Evolutionary conservation across 2,113 vertebrate genomes (phyloP).

Genomic region (Willisornis vidua): DNA sequence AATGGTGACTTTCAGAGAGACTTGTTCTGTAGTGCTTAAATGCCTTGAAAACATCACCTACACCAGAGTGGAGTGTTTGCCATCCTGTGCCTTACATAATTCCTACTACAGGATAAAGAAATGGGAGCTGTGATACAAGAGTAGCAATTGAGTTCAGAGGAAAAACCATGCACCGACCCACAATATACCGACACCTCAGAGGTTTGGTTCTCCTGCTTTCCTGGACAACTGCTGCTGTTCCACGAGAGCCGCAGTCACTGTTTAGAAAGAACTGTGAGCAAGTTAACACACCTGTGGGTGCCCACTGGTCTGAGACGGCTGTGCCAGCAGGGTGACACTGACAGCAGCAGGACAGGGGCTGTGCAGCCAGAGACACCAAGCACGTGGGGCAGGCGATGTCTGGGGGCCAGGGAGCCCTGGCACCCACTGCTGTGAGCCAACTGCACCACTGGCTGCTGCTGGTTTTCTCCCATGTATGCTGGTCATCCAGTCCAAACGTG

Average conservation of each 20-base stretch:
- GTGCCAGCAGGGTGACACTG: neutral
- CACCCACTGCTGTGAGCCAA: neutral
- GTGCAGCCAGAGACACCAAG: neutral
- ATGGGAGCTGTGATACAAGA: neutral
- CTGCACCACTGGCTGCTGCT: neutral
- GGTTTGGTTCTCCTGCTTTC: neutral
- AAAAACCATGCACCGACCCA: neutral
- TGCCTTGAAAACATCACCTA: neutral
- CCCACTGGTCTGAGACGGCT: neutral
- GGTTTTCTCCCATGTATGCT: neutral
- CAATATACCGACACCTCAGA: neutral
- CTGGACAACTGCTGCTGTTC: neutral
- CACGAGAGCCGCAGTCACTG: neutral
- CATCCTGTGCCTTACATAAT: neutral
- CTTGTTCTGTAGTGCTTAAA: neutral
- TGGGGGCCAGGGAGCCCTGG: neutral
- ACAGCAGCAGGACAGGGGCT: neutral
- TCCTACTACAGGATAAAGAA: neutral
- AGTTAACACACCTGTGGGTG: neutral
- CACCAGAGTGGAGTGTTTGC: neutral
- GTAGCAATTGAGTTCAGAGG: neutral
- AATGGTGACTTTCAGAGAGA: neutral
- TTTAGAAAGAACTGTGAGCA: neutral
- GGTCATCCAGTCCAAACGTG: neutral
- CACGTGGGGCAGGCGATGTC: neutral